Evolutionary conservation across 2,797 vertebrate genomes (phyloP).

Genomic region (Crypturellus tataupa): DNA sequence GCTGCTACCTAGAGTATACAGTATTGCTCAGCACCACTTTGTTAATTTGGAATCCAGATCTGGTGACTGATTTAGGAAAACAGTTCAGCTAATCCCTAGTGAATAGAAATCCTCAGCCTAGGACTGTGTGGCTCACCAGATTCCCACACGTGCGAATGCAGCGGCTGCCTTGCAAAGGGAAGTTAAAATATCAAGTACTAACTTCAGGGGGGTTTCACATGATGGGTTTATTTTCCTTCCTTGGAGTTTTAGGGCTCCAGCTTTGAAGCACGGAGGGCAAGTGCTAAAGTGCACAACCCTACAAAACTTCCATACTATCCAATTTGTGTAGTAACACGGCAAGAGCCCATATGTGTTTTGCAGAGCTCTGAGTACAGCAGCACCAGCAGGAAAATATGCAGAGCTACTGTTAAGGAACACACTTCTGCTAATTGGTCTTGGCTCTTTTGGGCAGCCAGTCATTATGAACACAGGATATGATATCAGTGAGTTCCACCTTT

Average conservation of each 20-base stretch:
- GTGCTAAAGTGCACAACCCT: not conserved
- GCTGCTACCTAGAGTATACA: constrained; percentile 68
- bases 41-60: constrained; percentile 76
- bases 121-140: constrained; percentile 59
- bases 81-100: constrained; percentile 71
- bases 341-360: not conserved
- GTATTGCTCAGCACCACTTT: constrained; percentile 69
- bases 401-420: not conserved
- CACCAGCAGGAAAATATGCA: not conserved
- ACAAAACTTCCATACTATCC: not conserved
- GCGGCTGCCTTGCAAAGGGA: constrained; percentile 63
- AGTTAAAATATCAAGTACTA: constrained; percentile 63
- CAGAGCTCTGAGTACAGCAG: not conserved
- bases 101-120: constrained; percentile 71
- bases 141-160: constrained; percentile 70
- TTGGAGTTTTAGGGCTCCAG: constrained; percentile 6
- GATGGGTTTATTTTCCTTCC: constrained; percentile 35
- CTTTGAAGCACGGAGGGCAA: constrained; percentile 13
- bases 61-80: constrained; percentile 74
- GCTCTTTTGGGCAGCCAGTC: not conserved
- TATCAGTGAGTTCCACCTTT: not conserved
- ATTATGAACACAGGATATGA: not conserved
- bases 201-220: constrained; percentile 30
- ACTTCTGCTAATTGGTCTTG: not conserved
- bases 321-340: not conserved